Conservation (phyloP, 2,888 invertebrate genomes). For the Tipula confusa region DNA sequence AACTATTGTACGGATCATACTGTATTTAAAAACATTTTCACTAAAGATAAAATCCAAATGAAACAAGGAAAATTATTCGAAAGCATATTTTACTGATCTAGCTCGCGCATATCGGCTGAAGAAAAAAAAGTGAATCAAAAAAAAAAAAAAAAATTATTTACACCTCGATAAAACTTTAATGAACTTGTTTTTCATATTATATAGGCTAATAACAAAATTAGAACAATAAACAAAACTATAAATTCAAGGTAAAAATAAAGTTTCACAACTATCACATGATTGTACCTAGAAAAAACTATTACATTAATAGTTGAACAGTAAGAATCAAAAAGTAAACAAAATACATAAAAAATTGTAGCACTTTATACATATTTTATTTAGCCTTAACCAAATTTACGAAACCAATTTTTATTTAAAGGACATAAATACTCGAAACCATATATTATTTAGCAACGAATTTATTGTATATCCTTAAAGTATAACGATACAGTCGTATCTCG, state of each 20-base stretch:
- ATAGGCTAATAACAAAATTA: neutral
- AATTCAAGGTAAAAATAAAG: neutral
- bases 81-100: too few relatives aligned
- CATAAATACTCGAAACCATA: neutral
- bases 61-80: too few relatives aligned
- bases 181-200: neutral
- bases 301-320: neutral
- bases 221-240: neutral
- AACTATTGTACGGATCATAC: too few relatives aligned
- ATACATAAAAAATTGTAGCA: too few relatives aligned
- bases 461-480: neutral
- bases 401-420: neutral
- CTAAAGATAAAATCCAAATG: too few relatives aligned
- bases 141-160: neutral
- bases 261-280: neutral
- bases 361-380: neutral
- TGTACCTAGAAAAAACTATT: neutral
- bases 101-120: too few relatives aligned
- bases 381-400: neutral
- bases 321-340: neutral
- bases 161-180: neutral
- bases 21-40: too few relatives aligned
- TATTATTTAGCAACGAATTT: neutral
- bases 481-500: neutral
- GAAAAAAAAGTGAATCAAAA: too few relatives aligned